Evolutionary conservation across 1,140 invertebrate species (phyloP).

Genomic region (Frieseomelitta varia): DNA sequence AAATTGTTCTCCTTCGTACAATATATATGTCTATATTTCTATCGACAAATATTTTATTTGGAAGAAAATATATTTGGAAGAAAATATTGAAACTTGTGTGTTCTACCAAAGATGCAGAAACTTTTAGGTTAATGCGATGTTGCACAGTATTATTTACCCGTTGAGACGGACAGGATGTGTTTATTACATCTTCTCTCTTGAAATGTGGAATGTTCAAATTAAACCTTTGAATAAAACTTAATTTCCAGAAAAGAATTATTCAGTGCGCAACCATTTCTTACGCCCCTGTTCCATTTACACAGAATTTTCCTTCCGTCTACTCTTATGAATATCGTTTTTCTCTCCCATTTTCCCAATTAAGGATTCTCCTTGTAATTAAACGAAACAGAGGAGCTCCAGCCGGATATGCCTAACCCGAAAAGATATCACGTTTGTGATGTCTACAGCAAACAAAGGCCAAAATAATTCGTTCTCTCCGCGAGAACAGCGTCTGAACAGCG

Average conservation of each 20-base stretch:
- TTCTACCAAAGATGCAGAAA: background rate
- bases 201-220: background rate
- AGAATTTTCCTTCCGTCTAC: background rate
- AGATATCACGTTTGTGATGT: background rate
- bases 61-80: no score
- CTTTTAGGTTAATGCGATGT: background rate
- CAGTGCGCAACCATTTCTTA: constrained; percentile 3
- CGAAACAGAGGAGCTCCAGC: no score
- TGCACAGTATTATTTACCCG: background rate
- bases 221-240: background rate
- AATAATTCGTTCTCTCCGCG: no score
- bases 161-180: background rate
- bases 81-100: no score
- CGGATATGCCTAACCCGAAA: background rate
- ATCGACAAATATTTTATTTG: no score
- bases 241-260: background rate
- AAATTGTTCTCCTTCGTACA: no score
- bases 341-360: no score
- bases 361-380: background rate
- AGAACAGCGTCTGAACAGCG: no score
- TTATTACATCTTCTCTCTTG: background rate
- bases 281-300: background rate
- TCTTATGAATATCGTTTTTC: background rate
- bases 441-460: no score
- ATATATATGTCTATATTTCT: no score